Percentiles rank a stretch among this genome's conserved stretches.
Conservation (phyloP, 37 sponge, comb jelly and placozoan genomes). For the Haliclona indistincta region DNA sequence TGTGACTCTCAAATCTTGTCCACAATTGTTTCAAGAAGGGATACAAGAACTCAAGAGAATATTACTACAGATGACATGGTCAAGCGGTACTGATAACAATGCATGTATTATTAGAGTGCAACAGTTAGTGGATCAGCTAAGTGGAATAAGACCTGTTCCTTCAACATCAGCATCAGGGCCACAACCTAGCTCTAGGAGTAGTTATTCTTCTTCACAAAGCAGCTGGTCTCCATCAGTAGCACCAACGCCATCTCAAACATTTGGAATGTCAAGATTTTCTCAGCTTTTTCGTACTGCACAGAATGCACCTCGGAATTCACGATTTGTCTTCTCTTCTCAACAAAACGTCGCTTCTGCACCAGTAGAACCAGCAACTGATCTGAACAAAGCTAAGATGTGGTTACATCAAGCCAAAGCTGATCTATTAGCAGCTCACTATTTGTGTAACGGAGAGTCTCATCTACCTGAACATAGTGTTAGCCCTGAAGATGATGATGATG, state of each 20-base stretch:
- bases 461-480: no score
- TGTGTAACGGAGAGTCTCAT: no score
- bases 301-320: no score
- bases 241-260: background rate
- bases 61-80: background rate
- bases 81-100: background rate
- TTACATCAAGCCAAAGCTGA: conserved; percentile 54
- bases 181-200: background rate
- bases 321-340: no score
- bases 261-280: background rate
- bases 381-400: conserved; percentile 23
- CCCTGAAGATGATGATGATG: no score
- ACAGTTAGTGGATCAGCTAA: background rate
- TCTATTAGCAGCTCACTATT: conserved; percentile 45
- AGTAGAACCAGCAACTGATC: conserved; percentile 1
- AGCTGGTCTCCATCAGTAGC: no score
- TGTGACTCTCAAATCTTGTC: background rate
- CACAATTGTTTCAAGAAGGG: conserved; percentile 1
- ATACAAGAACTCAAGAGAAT: background rate
- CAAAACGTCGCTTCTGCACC: no score
- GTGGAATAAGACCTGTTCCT: no score
- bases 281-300: no score
- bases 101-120: background rate
- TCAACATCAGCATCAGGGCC: no score
- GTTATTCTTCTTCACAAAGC: no score